A percentile compares a stretch with the other conserved stretches of the same genome.
These are phyloP conservation scores for Anguilla japonica DNA, from an alignment of 2,113 vertebrate genomes.

Conservation along the genomic window DNA sequence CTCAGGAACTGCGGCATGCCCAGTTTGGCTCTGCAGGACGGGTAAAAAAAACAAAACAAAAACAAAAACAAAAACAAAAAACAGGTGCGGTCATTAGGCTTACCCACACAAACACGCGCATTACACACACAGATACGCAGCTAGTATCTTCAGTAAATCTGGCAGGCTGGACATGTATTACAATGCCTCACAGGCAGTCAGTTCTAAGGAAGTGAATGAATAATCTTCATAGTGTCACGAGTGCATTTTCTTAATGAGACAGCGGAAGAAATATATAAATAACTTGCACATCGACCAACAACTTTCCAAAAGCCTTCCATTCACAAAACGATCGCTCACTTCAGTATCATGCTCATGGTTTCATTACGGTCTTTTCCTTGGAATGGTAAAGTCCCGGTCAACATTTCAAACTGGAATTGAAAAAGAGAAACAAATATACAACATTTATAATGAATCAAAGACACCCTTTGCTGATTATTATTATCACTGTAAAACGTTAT, in stretches of 20 bases:
- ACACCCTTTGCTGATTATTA: neutral
- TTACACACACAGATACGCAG: neutral
- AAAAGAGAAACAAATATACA: neutral
- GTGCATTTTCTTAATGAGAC: neutral
- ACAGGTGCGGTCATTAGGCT: neutral
- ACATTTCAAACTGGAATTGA: constrained; percentile 87
- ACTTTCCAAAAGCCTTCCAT: neutral
- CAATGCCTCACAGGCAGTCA: neutral
- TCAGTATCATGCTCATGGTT: constrained; percentile 99
- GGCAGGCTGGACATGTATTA: neutral
- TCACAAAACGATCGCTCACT: constrained; percentile 75
- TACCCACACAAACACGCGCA: neutral
- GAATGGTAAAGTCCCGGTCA: constrained; percentile 93
- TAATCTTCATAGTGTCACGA: constrained; percentile 1
- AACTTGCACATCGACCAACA: neutral
- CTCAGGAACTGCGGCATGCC: constrained; percentile 98
- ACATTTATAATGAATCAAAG: neutral
- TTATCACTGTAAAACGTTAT: neutral
- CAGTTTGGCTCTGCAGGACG: constrained; percentile 84
- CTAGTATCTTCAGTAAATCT: neutral
- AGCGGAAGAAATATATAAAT: neutral
- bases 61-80: neutral
- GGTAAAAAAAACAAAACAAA: constrained; percentile 14
- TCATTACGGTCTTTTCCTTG: constrained; percentile 98
- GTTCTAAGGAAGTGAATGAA: neutral